These are phyloP conservation scores for Gymnarchus niloticus DNA, from an alignment of 2,113 vertebrate species.

Conservation along the genomic window DNA sequence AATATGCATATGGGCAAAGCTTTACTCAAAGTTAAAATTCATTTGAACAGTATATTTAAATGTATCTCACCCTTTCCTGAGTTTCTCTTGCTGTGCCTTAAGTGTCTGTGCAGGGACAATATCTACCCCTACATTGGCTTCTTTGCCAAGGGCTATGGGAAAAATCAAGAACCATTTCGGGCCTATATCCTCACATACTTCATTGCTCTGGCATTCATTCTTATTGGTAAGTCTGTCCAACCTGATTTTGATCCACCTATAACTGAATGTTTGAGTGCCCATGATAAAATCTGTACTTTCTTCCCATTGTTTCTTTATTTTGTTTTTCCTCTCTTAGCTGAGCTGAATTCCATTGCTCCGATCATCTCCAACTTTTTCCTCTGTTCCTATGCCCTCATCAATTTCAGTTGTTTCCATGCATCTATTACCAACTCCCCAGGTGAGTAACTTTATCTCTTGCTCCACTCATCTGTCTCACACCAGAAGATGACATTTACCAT, in stretches of 20 bases:
- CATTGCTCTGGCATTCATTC: slow-evolving; percentile 61
- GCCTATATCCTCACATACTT: slow-evolving; percentile 62
- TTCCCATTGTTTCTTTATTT: neutral
- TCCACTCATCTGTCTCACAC: neutral
- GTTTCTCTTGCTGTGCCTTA: neutral
- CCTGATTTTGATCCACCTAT: neutral
- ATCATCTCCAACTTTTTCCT: slow-evolving; percentile 71
- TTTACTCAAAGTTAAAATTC: neutral
- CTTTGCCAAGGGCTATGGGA: slow-evolving; percentile 68
- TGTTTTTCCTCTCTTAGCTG: slow-evolving; percentile 41
- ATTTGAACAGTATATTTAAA: neutral
- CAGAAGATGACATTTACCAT: neutral
- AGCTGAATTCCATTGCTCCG: slow-evolving; percentile 60
- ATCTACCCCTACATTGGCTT: slow-evolving; percentile 63
- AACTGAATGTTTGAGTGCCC: neutral
- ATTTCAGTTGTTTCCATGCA: slow-evolving; percentile 70
- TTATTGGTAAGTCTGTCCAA: slow-evolving; percentile 56
- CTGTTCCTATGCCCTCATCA: slow-evolving; percentile 68
- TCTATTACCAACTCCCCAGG: slow-evolving; percentile 67
- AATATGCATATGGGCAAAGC: neutral
- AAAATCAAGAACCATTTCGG: slow-evolving; percentile 60
- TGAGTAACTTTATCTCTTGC: slow-evolving; percentile 27
- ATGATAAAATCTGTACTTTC: neutral
- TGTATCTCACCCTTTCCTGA: neutral
- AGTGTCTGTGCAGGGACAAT: slow-evolving; percentile 69